Base-by-base conservation (phyloP, 2,888 invertebrate genomes). In the Synanthedon formicaeformis region DNA sequence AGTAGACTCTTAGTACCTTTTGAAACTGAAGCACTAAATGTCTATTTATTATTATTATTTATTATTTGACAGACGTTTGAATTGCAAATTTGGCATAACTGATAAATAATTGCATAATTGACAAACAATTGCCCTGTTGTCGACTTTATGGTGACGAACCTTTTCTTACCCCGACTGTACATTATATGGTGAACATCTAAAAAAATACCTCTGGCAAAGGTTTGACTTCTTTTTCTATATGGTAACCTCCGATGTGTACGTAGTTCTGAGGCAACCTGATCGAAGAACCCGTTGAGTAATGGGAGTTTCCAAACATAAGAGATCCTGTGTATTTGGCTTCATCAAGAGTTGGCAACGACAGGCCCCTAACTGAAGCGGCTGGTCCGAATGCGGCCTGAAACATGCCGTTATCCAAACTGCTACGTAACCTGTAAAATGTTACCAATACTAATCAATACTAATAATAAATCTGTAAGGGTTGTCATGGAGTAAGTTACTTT, bases 311-410 rank as follows among this genome's bases (percentile, higher is more conserved):
- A 34, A 56, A 18, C 48, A 56, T 50, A 6, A 56, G 18, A 16
- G 54, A 54, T 13, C 52, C 54, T 14, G 51, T 56, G 40, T 52
- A 52, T 12, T 49, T 48, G 8, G 41, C 51, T 12, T 48, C 56
- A 5, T 54, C 14, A 13, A 41, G 52, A 5, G 52, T 41, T 4
- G 54, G 52, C 10, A 56, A 40, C 1, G 2, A n/a, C 41, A 18
- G 3, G 3, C 56, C 56, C 34, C 51, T 40, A 5, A 4, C 6
- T 5, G 27, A 14, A 5, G 41, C 55, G 13, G 56, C 48, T 1
- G 62, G 58, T 5, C 52, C 55, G 49, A 58, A 61, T 2, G 45
- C 45, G 6, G n/a, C 14, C n/a, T 45, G 45, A 12, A 45, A 45
- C 45, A 45, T 45, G n/a, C 14, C 45, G 45, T 45, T 45, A 13